phyloP scores from a whole-genome alignment of 1,140 invertebrate species.

The Drosophila obscura region DNA sequence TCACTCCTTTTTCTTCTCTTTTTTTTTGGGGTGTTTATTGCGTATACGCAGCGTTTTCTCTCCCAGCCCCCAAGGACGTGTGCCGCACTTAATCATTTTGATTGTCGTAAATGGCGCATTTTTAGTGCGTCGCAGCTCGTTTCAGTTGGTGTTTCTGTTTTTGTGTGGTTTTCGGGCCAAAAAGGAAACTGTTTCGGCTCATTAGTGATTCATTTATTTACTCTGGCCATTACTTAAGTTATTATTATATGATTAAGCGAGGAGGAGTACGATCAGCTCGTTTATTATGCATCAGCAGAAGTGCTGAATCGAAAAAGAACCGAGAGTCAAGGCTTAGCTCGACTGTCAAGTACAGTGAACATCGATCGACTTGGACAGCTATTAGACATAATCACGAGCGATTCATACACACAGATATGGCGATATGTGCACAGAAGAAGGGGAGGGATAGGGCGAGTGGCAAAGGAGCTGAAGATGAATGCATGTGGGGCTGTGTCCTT shows the following conservation, averaged over 20 bases:
- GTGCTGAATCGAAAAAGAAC: constrained; percentile 11
- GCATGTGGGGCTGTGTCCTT: constrained; percentile 46
- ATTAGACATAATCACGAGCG: constrained; percentile 82
- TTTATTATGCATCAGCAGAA: constrained; percentile 58
- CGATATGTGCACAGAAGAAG: constrained; percentile 3
- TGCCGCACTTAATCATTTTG: constrained; percentile 77
- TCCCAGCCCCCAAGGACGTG: constrained; percentile 31
- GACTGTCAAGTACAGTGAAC: constrained; percentile 73
- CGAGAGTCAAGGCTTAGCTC: background rate
- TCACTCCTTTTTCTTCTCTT: constrained; percentile 21
- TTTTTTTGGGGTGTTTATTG: constrained; percentile 55
- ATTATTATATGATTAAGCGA: constrained; percentile 71
- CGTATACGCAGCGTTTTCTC: constrained; percentile 61
- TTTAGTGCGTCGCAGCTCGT: constrained; percentile 53
- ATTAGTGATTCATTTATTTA: constrained; percentile 75
- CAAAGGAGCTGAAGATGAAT: constrained; percentile 13
- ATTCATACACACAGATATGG: constrained; percentile 36
- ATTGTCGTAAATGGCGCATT: constrained; percentile 77
- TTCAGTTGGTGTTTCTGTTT: background rate
- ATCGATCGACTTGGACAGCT: constrained; percentile 83
- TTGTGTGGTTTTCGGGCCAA: constrained; percentile 19
- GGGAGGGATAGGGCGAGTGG: background rate
- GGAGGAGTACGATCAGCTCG: constrained; percentile 41
- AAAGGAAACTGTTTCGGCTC: constrained; percentile 63
- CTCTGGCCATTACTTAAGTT: constrained; percentile 58